Evolutionary conservation across 2,888 invertebrate species (phyloP).

Genomic region (Tuberolachnus salignus): DNA sequence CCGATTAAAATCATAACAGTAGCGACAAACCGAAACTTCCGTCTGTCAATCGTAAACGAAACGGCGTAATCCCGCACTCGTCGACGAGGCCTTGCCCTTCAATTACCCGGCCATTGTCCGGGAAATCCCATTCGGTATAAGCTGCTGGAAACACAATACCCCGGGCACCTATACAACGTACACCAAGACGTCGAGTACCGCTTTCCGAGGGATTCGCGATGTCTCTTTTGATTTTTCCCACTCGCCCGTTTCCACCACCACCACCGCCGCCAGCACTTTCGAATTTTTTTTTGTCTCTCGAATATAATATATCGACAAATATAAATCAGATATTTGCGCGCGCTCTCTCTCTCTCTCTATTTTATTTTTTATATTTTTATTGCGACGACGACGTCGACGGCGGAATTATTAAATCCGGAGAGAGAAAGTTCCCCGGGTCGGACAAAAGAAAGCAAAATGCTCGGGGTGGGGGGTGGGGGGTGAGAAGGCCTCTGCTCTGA

Average conservation of each 20-base stretch:
- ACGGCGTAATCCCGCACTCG: slow-evolving; percentile 38
- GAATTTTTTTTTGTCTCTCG: slow-evolving; percentile 19
- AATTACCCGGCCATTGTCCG: slow-evolving; percentile 43
- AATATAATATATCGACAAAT: slow-evolving; percentile 54
- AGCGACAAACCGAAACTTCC: slow-evolving; percentile 22
- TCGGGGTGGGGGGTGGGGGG: too few species aligned
- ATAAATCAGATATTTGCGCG: slow-evolving; percentile 49
- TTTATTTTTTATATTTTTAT: slow-evolving; percentile 32
- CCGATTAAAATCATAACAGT: not conserved
- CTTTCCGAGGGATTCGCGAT: slow-evolving; percentile 22
- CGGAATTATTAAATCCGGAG: slow-evolving; percentile 51
- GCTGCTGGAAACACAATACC: slow-evolving; percentile 36
- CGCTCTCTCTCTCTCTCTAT: slow-evolving; percentile 13
- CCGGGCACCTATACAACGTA: not conserved
- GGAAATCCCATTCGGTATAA: slow-evolving; percentile 1
- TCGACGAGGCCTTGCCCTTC: slow-evolving; percentile 29
- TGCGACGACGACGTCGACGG: slow-evolving; percentile 36
- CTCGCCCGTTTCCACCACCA: slow-evolving; percentile 4
- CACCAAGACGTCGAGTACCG: slow-evolving; percentile 41
- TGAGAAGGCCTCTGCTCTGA: slow-evolving; percentile 44
- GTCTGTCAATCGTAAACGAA: slow-evolving; percentile 28
- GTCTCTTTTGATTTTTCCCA: slow-evolving; percentile 26
- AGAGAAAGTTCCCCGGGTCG: slow-evolving; percentile 30
- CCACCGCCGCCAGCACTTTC: too few species aligned
- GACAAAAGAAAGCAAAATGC: slow-evolving; percentile 53